Base-by-base conservation (phyloP, 1,140 invertebrate genomes). In the Nylanderia fulva region DNA sequence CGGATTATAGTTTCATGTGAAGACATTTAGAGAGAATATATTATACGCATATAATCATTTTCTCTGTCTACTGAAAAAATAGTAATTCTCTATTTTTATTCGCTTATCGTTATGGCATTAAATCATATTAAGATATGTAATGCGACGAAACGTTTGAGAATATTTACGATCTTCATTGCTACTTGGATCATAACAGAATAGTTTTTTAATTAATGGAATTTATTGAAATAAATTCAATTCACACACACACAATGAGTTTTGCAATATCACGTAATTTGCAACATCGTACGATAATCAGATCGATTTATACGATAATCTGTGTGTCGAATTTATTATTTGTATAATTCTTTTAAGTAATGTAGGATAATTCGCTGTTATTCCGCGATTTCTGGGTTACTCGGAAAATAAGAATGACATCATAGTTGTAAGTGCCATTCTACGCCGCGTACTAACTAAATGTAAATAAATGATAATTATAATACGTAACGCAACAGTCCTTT, bases 391-490 rank as follows among this genome's bases (percentile, higher is more conserved):
- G 2, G 9, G 0, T 4, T 52, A 42, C n/a, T 76, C 11, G 4
- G 11, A 48, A 33, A 77, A 64, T 9, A 77, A 52, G 33, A 48
- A 48, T 24, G 27, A 52, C 13, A 18, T 27, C n/a, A 21, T 7
- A 29, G n/a, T 27, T 45, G n/a, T 5, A 21, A 1, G 13, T 64
- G 24, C 6, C 29, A 18, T 11, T 9, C 11, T 68, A 36, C 21
- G 45, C 21, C 13, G 21, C n/a, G 11, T 48, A n/a, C n/a, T n/a
- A 48, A 39, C 5, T 39, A 27, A 48, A n/a, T 27, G 15, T 68
- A 69, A 69, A 79, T 64, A 54, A 5, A 36, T 24, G 76, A 39
- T 39, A 69, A 69, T 69, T 18, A 27, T 4, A 33, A 52, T 6
- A 11, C n/a, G 6, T 2, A 60, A 42, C 27, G 15, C 8, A 24